A percentile compares a stretch with the other conserved stretches of the same genome.
These are phyloP conservation scores for Cremastinae sp. DNA, from an alignment of 2,888 invertebrate species.

Conservation along the genomic window DNA sequence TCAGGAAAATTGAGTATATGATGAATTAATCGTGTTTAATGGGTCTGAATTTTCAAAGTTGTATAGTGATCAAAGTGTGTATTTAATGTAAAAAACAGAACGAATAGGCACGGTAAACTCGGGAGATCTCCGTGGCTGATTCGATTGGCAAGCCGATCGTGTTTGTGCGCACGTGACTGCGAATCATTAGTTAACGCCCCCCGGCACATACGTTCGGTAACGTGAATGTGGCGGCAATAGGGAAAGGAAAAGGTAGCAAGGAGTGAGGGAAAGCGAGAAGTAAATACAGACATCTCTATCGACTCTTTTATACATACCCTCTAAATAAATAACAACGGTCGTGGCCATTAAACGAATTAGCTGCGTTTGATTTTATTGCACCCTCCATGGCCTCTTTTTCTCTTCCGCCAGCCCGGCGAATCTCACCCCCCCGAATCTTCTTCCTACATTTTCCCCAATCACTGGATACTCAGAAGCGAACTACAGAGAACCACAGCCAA, in stretches of 20 bases:
- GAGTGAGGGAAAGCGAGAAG: not conserved
- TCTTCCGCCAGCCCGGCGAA: constrained; percentile 13
- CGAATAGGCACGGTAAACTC: constrained; percentile 33
- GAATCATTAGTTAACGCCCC: constrained; percentile 64
- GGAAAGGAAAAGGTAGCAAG: not conserved
- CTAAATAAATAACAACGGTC: constrained; percentile 75
- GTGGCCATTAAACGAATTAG: constrained; percentile 76
- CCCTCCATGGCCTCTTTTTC: constrained; percentile 32
- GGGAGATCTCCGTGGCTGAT: constrained; percentile 66
- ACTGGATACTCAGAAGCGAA: constrained; percentile 19
- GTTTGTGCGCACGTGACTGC: constrained; percentile 76
- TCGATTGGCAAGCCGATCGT: constrained; percentile 71
- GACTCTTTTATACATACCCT: constrained; percentile 70
- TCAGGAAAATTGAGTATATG: no score
- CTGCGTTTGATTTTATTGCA: constrained; percentile 74
- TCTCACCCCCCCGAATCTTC: not conserved
- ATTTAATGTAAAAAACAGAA: constrained; percentile 13
- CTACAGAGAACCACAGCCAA: constrained; percentile 1
- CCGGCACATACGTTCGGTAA: constrained; percentile 37
- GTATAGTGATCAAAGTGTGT: not conserved
- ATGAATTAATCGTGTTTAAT: no score
- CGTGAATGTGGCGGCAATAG: constrained; percentile 9
- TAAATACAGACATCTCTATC: not conserved
- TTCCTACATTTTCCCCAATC: constrained; percentile 10
- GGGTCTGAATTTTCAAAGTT: no score